These are phyloP conservation scores for Plagodis dolabraria DNA, from an alignment of 2,888 invertebrate species.

Conservation along the genomic window DNA sequence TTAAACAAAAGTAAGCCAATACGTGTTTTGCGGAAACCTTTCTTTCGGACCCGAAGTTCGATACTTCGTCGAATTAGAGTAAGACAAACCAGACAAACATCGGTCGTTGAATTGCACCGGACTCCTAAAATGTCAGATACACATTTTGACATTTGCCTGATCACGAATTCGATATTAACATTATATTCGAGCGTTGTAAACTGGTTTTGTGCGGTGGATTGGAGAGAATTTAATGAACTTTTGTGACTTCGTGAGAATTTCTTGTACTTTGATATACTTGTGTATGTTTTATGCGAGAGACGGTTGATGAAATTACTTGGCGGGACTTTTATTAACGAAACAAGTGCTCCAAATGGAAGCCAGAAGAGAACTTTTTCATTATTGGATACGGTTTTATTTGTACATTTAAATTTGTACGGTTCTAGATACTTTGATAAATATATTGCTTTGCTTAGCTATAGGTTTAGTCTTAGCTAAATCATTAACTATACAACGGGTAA, in stretches of 20 bases:
- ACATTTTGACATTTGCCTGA: conserved; percentile 61
- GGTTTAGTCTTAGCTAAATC: too few species aligned
- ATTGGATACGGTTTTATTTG: conserved; percentile 1
- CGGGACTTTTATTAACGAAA: background rate
- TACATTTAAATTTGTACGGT: background rate
- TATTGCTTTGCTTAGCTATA: too few species aligned
- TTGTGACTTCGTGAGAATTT: conserved; percentile 24
- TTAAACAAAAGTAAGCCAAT: too few species aligned
- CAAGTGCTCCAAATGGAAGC: conserved; percentile 1
- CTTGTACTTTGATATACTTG: background rate
- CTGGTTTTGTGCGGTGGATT: conserved; percentile 31
- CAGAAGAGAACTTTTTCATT: conserved; percentile 1
- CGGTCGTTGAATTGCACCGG: conserved; percentile 36
- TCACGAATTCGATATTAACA: conserved; percentile 59
- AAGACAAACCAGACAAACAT: too few species aligned
- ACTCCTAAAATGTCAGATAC: conserved; percentile 63
- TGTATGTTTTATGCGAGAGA: background rate
- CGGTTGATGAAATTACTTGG: background rate
- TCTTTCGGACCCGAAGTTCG: too few species aligned
- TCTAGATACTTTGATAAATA: too few species aligned
- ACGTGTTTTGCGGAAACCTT: too few species aligned
- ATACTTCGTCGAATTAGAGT: too few species aligned
- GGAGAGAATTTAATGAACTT: conserved; percentile 34
- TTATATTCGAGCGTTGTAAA: conserved; percentile 37
- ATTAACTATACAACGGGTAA: too few species aligned